Evolutionary conservation across 2,888 invertebrate genomes (phyloP), one percentile per base, ranked within the genome.

Genomic region (Ennomos fuscantarius): DNA sequence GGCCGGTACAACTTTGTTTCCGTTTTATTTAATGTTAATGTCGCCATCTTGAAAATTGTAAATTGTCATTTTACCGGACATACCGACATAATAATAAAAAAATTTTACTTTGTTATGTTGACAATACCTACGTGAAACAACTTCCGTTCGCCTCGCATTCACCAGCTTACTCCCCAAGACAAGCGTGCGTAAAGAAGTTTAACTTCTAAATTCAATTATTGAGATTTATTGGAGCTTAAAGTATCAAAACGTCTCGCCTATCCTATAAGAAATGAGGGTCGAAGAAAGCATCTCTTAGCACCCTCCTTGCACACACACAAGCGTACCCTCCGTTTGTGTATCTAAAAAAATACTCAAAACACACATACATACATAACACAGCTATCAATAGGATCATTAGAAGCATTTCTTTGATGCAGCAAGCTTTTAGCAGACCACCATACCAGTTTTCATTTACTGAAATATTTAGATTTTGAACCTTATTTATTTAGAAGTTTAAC

Each of bases 361-460:
- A 76, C 79, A 87, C 79, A 84, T 78, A 85, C 79, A 84, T 78
- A 85, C 78, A 84, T 79, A 85, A 72, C 72, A 75, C 66, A 85
- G 83, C 86, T 87, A 89, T 88, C 90, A 89, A 92, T 92, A 88
- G 85, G 87, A 85, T 91, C 89, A 89, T 91, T 89, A 91, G 90
- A 89, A 81, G 87, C 82, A 87, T 89, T 92, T 90, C 90, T 92
- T 92, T 91, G 90, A 89, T 82, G 87, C 82, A 73, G 77, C 80
- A 75, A 72, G 89, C 90, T 90, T 91, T 90, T 88, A 90, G 88
- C 87, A 71, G 74, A 78, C 77, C 73, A 45, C 63, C 66, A 66
- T 52, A 76, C 86, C 75, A 74, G 58, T 48, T 68, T 75, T 67
- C 53, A 42, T 65, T 63, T 79, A 41, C 53, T 2, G 32, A 39